These are phyloP conservation scores for Seriola aureovittata DNA, from an alignment of 2,113 vertebrate genomes.

Conservation along the genomic window DNA sequence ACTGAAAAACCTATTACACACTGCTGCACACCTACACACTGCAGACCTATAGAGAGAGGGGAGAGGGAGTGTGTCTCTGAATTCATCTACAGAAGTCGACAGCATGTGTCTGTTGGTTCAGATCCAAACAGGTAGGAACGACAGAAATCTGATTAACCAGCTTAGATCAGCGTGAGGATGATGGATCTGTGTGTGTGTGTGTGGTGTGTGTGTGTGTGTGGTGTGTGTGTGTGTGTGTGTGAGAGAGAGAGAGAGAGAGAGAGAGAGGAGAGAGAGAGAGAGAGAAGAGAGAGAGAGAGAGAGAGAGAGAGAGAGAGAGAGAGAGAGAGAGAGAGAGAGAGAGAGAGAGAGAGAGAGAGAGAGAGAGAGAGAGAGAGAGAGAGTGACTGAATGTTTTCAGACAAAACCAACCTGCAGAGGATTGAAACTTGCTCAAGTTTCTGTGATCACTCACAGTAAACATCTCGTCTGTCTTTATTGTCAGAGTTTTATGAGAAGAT, in stretches of 20 bases:
- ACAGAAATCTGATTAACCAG: slow-evolving; percentile 62
- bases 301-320: not conserved
- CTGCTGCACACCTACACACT: slow-evolving; percentile 72
- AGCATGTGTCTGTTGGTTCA: slow-evolving; percentile 55
- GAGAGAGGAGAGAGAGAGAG: no score
- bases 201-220: slow-evolving; percentile 15
- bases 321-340: not conserved
- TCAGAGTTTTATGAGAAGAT: not conserved
- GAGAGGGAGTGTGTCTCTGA: slow-evolving; percentile 31
- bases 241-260: not conserved
- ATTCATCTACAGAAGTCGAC: slow-evolving; percentile 54
- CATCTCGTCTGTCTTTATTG: not conserved
- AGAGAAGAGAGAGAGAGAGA: not conserved
- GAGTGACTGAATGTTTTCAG: not conserved
- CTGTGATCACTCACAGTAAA: not conserved
- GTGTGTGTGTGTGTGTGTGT: slow-evolving; percentile 10
- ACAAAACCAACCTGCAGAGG: slow-evolving; percentile 31
- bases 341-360: not conserved
- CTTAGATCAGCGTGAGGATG: slow-evolving; percentile 51
- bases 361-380: not conserved
- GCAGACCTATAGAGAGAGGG: slow-evolving; percentile 59
- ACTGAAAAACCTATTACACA: slow-evolving; percentile 69
- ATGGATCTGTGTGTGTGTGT: slow-evolving; percentile 15
- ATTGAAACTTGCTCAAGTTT: slow-evolving; percentile 19
- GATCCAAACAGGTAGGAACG: slow-evolving; percentile 58